These are phyloP conservation scores for Gonocerus acuteangulatus DNA, from an alignment of 2,888 invertebrate genomes.

Conservation along the genomic window DNA sequence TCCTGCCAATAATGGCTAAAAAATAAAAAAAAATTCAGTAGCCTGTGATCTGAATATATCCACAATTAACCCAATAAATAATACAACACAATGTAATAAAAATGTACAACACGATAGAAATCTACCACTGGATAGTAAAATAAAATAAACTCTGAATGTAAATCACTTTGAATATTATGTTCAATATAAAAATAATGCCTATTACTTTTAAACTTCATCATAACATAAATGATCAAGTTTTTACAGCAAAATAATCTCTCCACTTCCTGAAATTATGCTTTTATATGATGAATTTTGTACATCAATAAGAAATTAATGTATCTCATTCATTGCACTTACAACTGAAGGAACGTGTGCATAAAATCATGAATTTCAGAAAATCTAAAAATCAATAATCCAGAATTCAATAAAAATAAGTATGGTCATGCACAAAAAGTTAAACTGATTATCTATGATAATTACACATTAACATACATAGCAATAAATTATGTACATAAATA, in stretches of 20 bases:
- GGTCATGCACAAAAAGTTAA: conserved; percentile 24
- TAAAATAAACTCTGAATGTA: conserved; percentile 7
- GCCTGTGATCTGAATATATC: not conserved
- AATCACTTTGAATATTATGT: conserved; percentile 1
- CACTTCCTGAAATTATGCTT: conserved; percentile 18
- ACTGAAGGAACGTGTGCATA: not conserved
- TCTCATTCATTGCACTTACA: not conserved
- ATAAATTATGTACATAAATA: conserved; percentile 17
- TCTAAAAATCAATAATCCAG: not conserved
- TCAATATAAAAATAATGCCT: conserved; percentile 19
- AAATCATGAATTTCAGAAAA: conserved; percentile 1
- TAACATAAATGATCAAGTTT: too few relatives aligned
- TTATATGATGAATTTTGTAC: not conserved
- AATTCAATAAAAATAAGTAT: conserved; percentile 7
- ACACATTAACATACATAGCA: not conserved
- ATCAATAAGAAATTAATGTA: not conserved
- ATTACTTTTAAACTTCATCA: not conserved
- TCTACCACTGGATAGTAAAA: conserved; percentile 11
- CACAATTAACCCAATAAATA: not conserved
- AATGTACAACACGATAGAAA: conserved; percentile 8
- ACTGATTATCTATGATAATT: conserved; percentile 8
- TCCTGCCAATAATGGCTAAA: not conserved
- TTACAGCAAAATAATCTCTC: not conserved
- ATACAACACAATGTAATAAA: conserved; percentile 21
- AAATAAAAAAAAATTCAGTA: not conserved